These are phyloP conservation scores for Manis javanica DNA, from an alignment of 2,797 vertebrate genomes.

Conservation along the genomic window DNA sequence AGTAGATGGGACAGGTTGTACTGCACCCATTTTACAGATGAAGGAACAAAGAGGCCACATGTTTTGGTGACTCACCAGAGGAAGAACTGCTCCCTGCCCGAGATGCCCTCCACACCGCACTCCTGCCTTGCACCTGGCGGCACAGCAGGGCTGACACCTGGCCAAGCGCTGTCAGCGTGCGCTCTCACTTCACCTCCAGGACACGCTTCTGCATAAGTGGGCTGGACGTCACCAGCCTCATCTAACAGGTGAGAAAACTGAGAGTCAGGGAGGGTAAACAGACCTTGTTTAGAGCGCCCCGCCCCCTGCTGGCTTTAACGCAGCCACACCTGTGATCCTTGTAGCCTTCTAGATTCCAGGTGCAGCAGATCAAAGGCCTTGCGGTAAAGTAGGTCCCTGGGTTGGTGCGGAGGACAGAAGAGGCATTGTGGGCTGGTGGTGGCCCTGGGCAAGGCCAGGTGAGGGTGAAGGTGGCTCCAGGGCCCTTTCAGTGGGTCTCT, in stretches of 20 bases:
- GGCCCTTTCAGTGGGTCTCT: background rate
- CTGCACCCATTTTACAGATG: background rate
- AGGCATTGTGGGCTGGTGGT: rapidly evolving
- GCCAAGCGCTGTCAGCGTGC: rapidly evolving
- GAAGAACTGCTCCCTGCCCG: background rate
- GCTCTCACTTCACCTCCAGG: background rate
- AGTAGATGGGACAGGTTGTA: background rate
- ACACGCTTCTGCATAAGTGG: background rate
- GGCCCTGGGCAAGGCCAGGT: background rate
- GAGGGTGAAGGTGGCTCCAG: background rate
- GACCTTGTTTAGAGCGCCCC: background rate
- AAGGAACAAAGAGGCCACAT: background rate
- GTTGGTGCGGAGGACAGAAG: background rate
- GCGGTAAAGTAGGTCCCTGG: background rate
- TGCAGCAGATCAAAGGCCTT: background rate
- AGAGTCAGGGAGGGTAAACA: background rate
- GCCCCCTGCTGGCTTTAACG: background rate
- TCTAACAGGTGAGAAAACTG: background rate
- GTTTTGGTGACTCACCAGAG: background rate
- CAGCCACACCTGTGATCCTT: background rate
- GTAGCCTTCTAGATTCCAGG: background rate
- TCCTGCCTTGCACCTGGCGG: background rate
- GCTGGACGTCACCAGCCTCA: rapidly evolving
- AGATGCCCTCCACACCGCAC: rapidly evolving
- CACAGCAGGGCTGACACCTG: rapidly evolving